Conservation (phyloP, 1,140 invertebrate genomes). For the Drosophila orosa region DNA sequence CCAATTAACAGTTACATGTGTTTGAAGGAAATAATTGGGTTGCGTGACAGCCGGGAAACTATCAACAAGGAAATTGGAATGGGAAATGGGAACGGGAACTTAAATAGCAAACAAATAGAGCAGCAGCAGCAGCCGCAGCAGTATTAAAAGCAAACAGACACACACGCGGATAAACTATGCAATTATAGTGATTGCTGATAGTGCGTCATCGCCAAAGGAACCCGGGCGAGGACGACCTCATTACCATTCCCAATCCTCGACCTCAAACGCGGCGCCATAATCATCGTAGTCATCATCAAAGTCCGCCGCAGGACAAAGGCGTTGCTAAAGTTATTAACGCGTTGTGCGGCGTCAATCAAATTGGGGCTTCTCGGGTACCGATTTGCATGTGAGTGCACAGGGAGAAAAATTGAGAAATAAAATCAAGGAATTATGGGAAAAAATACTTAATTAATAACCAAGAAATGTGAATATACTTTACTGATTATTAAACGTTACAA, state of each 20-base stretch:
- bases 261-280: constrained; percentile 21
- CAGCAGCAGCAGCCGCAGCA: constrained; percentile 21
- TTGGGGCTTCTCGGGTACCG: constrained; percentile 48
- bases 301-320: constrained; percentile 74
- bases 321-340: constrained; percentile 83
- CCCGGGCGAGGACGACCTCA: constrained; percentile 9
- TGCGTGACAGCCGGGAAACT: constrained; percentile 65
- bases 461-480: neutral
- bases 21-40: constrained; percentile 79
- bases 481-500: too few species aligned
- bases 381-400: constrained; percentile 58
- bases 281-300: constrained; percentile 63
- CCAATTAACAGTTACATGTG: constrained; percentile 82
- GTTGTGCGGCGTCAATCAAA: constrained; percentile 79
- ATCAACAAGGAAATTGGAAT: constrained; percentile 1
- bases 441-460: neutral
- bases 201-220: constrained; percentile 64
- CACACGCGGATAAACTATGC: constrained; percentile 51
- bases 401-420: neutral
- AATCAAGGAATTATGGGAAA: accelerated
- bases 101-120: constrained; percentile 75
- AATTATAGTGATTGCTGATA: constrained; percentile 70
- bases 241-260: constrained; percentile 25
- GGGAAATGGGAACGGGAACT: constrained; percentile 13
- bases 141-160: constrained; percentile 65